Conservation (phyloP, 2,113 vertebrate species). For the Phyllostomus discolor region DNA sequence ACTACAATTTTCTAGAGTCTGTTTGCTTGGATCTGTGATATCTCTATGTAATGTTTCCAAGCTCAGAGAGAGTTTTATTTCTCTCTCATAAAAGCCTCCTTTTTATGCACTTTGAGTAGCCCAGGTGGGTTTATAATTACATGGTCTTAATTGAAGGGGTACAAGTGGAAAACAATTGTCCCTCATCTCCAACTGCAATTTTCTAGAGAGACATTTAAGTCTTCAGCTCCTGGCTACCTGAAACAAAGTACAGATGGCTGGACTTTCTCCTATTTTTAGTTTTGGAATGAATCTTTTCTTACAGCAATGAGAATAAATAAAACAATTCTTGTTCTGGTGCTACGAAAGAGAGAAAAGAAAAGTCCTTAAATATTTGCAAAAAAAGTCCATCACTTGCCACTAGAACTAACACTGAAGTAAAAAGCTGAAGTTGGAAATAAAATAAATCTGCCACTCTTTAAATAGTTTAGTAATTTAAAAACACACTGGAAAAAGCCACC, state of each 20-base stretch:
- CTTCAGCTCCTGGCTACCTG: constrained; percentile 8
- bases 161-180: constrained; percentile 23
- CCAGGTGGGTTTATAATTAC: constrained; percentile 7
- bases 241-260: background rate
- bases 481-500: background rate
- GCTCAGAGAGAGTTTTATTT: constrained; percentile 15
- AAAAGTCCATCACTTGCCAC: background rate
- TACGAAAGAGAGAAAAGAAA: background rate
- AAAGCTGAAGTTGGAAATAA: constrained; percentile 49
- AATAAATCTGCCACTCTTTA: constrained; percentile 7
- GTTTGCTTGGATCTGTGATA: background rate
- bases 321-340: constrained; percentile 24
- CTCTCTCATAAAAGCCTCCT: background rate
- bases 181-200: constrained; percentile 17
- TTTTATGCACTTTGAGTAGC: background rate
- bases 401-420: background rate
- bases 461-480: constrained; percentile 47
- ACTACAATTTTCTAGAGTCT: background rate
- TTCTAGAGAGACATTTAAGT: constrained; percentile 44
- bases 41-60: background rate
- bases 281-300: background rate
- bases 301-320: background rate
- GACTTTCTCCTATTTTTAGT: constrained; percentile 35
- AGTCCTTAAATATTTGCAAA: constrained; percentile 31
- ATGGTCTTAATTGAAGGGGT: background rate